Percentiles rank a stretch among this genome's conserved stretches.
phyloP scores from a whole-genome alignment of 2,888 invertebrate species.

The Axea sp. region DNA sequence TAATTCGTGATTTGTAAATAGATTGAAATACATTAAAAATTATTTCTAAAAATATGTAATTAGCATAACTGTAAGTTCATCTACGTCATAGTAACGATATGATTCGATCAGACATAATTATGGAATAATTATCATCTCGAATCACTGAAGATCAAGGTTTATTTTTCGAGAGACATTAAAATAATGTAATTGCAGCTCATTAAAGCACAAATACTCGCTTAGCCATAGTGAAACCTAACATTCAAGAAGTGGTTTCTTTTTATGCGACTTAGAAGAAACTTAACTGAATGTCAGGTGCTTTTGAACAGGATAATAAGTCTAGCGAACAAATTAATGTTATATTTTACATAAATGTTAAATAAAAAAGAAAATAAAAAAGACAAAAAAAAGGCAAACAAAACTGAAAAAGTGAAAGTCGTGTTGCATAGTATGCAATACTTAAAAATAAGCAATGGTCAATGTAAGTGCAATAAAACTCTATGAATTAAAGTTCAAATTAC shows the following conservation, averaged over 20 bases:
- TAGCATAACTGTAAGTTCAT: constrained; percentile 12
- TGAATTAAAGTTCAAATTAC: constrained; percentile 72
- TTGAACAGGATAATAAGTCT: constrained; percentile 47
- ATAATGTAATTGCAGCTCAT: constrained; percentile 37
- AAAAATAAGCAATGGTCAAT: constrained; percentile 66
- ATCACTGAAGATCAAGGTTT: constrained; percentile 35
- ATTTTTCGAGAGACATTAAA: constrained; percentile 28
- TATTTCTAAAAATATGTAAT: constrained; percentile 13
- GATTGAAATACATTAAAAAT: constrained; percentile 7
- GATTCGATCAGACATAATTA: constrained; percentile 2
- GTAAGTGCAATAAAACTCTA: constrained; percentile 76
- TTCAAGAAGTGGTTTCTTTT: constrained; percentile 26
- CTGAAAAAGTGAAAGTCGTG: constrained; percentile 62
- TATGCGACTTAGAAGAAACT: constrained; percentile 48
- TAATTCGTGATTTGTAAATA: constrained; percentile 34
- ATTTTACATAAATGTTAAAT: constrained; percentile 56
- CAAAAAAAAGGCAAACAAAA: constrained; percentile 9
- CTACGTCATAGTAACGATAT: constrained; percentile 15
- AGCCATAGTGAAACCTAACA: constrained; percentile 21
- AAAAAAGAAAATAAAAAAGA: constrained; percentile 62
- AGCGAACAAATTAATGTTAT: constrained; percentile 52
- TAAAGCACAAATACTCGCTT: constrained; percentile 54
- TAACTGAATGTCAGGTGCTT: constrained; percentile 52
- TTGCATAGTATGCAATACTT: constrained; percentile 63
- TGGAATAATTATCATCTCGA: constrained; percentile 21